Conservation (phyloP, 2,797 vertebrate species). For the Muraenolepis orangiensis region DNA sequence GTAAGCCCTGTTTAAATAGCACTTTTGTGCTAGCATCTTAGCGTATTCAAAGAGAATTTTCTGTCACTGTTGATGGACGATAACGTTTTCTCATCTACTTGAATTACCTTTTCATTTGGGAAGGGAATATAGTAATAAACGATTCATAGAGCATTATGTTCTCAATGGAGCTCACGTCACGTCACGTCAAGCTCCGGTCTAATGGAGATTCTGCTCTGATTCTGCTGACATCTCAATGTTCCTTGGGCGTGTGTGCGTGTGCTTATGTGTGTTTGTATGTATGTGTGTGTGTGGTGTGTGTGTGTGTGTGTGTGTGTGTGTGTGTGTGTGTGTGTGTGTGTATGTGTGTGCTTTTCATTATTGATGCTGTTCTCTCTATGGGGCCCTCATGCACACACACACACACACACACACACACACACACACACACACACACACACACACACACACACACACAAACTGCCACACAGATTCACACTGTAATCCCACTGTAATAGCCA, state of each 20-base stretch:
- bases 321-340: neutral
- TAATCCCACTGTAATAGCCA: constrained; percentile 10
- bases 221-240: constrained; percentile 6
- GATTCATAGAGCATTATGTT: neutral
- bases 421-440: constrained; percentile 1
- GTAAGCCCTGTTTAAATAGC: neutral
- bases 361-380: constrained; percentile 24
- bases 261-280: no score
- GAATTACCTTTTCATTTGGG: neutral
- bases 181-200: no score
- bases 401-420: neutral
- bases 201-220: constrained; percentile 16
- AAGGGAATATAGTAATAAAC: neutral
- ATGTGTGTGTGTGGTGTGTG: no score
- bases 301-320: neutral
- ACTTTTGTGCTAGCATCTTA: neutral
- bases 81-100: neutral
- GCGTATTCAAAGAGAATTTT: neutral
- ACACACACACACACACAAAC: constrained; percentile 16
- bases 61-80: neutral
- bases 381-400: neutral
- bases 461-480: constrained; percentile 19
- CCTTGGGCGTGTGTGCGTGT: constrained; percentile 3
- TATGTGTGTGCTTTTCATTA: constrained; percentile 38
- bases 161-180: neutral